Conservation (phyloP, 2,888 invertebrate genomes). For the Aphidius colemani region DNA sequence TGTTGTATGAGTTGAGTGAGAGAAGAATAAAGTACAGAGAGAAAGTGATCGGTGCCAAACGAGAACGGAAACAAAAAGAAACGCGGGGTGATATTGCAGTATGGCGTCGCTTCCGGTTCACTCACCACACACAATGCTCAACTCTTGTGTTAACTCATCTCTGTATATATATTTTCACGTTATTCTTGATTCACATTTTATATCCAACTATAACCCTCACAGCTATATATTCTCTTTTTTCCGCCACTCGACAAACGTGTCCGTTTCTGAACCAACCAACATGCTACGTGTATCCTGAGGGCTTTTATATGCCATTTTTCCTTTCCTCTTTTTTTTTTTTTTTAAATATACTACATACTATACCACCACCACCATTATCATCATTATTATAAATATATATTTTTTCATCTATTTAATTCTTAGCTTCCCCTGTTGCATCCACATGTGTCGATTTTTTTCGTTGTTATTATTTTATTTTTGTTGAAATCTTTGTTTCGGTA, state of each 20-base stretch:
- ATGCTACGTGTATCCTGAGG: slow-evolving; percentile 3
- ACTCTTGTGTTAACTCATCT: slow-evolving; percentile 26
- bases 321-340: slow-evolving; percentile 38
- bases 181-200: slow-evolving; percentile 12
- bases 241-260: slow-evolving; percentile 22
- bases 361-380: no score
- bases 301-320: slow-evolving; percentile 21
- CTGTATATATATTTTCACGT: slow-evolving; percentile 1
- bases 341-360: slow-evolving; percentile 20
- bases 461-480: slow-evolving; percentile 9
- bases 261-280: slow-evolving; percentile 18
- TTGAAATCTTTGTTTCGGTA: slow-evolving; percentile 5
- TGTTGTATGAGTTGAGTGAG: slow-evolving; percentile 17
- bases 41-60: slow-evolving; percentile 28
- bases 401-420: slow-evolving; percentile 15
- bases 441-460: background rate
- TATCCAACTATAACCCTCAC: slow-evolving; percentile 6
- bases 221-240: slow-evolving; percentile 17
- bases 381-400: no score
- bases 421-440: slow-evolving; percentile 18
- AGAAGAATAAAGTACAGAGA: slow-evolving; percentile 17
- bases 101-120: slow-evolving; percentile 60
- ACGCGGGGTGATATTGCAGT: slow-evolving; percentile 49
- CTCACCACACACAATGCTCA: slow-evolving; percentile 59
- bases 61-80: slow-evolving; percentile 50